Percentiles rank a stretch among this genome's conserved stretches.
These are phyloP conservation scores for Lasiurus borealis DNA, from an alignment of 2,113 vertebrate genomes.

Conservation along the genomic window DNA sequence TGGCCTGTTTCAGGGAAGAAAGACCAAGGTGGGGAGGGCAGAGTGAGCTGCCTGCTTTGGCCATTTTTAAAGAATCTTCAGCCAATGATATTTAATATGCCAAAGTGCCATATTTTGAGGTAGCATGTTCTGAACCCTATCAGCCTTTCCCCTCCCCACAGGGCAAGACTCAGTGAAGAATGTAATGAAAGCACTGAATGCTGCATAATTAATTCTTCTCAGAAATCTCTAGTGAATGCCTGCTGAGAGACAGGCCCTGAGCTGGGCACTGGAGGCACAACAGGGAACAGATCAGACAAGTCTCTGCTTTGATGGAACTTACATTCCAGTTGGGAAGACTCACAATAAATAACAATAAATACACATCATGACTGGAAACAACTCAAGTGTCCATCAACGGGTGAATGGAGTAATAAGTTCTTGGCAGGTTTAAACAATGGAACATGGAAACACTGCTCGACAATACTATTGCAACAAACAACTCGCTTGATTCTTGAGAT, in stretches of 20 bases:
- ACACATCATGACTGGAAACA: not conserved
- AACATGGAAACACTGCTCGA: not conserved
- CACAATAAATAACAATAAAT: not conserved
- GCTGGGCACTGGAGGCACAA: accelerated
- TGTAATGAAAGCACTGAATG: not conserved
- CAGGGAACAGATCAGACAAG: not conserved
- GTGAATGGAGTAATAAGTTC: not conserved
- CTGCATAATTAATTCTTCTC: not conserved
- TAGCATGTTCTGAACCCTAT: accelerated
- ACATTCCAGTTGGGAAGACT: not conserved
- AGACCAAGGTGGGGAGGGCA: accelerated
- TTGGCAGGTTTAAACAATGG: not conserved
- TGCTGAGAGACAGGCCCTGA: not conserved
- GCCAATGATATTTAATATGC: not conserved
- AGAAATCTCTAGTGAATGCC: not conserved
- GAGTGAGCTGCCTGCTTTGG: not conserved
- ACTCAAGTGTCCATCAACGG: not conserved
- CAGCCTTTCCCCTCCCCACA: not conserved
- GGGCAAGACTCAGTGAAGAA: not conserved
- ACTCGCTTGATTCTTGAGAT: not conserved
- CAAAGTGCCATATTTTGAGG: not conserved
- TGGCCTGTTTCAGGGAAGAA: not conserved
- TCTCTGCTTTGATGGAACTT: not conserved
- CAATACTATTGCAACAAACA: accelerated
- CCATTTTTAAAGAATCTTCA: not conserved